Base-by-base conservation (phyloP, 53 echinoderm and acorn worm species). In the Echinarachnius parma region DNA sequence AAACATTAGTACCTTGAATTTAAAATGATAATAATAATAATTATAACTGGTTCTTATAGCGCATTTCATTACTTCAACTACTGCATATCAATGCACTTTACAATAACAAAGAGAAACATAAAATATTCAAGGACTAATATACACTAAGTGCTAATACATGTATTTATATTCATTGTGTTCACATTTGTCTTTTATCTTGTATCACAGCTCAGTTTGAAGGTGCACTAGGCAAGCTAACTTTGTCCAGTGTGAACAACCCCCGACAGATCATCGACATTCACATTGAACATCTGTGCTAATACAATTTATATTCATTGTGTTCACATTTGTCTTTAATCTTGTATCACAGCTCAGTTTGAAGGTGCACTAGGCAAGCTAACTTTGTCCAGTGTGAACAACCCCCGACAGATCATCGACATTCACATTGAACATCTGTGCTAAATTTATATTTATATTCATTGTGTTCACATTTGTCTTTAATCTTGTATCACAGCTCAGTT, bases 181-280 rank as follows among this genome's bases (percentile, higher is more conserved):
- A 59, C 59, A 0, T 13, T 4, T 19, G 1, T 16, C 30, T 9
- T 56, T 28, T 55, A 10, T 7, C 15, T 2, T 10, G 3, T 2
- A 4, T 28, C 15, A 21, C 82, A 96, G 96, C 91, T 76, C 96
- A 96, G 48, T 96, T 87, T 88, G 88, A 87, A 64, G 91, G 91
- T 54, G 90, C 96, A 59, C 61, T 96, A 23, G 96, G 96, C 27
- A 75, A 84, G 28, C 76, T 96, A 53, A 91, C 96, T 14, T 78
- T 87, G 44, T 76, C 91, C 4, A 96, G 96, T 66, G 96, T 96
- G 23, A 96, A 96, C 75, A 96, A 96, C 65, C 96, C 96, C 5
- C 77, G 96, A 21, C 91, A 91, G 82, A 85, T 96, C 50, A 96
- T 96, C 28, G 91, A 96, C 69, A 75, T 96, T 28, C 89, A 90